Base-by-base conservation (phyloP, 1,140 invertebrate genomes). In the Drosophila kepulauana region DNA sequence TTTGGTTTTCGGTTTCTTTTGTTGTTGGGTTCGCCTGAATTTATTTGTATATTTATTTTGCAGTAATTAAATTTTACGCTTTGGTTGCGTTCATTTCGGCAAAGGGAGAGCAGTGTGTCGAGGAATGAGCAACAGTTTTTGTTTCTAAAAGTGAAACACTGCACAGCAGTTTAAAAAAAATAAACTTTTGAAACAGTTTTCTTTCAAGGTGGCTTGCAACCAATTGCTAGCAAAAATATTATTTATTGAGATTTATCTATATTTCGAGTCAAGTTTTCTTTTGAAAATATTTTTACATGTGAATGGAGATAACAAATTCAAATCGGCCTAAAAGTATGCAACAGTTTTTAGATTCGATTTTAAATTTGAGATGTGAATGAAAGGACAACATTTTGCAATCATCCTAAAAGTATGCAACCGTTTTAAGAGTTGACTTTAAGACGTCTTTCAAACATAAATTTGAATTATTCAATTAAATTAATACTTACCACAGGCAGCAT, bases 401-500 rank as follows among this genome's bases (percentile, higher is more conserved):
- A 3, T 1, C 51, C n/a, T 11, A 54, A 54, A 33, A 13, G 0
- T 54, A 54, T 56, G 52, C 52, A 10, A 56, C 13, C 38, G 3
- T n/a, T 54, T 54, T 7, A 8, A 10, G 30, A 25, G 20, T 25
- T 25, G 20, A 25, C 20, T 25, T 4, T 10, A 35, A 10, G 16
- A 11, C n/a, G n/a, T 10, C 7, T 5, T 49, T 49, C 6, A 49
- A 25, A 8, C 3, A 25, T 25, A 25, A 25, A 25, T 25, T 25
- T 4, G 20, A 49, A 25, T 20, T 25, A n/a, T 38, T 7, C 1
- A 49, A 20, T 20, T 25, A 25, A 38, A 8, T 43, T 48, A 7
- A 28, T 30, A 91, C 92, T 93, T 92, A 95, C 94, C 92, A 93
- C 92, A 8, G 94, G 92, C 56, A 95, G 77, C 74, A 94, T 92